Evolutionary conservation across 1,140 invertebrate species (phyloP).

Genomic region (Dreissena rostriformis): DNA sequence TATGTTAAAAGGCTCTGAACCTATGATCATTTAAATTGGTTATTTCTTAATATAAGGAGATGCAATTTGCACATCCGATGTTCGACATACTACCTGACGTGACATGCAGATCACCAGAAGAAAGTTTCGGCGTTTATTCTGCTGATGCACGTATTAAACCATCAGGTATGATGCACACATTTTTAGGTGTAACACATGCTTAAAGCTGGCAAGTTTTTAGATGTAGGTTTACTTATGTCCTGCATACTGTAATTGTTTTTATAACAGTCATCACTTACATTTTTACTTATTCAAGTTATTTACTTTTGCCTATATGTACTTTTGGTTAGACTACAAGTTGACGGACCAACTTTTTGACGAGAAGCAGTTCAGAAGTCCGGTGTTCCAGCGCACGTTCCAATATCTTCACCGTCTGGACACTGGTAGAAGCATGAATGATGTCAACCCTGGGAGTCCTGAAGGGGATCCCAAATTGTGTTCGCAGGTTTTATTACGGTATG

Average conservation of each 20-base stretch:
- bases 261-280: neutral
- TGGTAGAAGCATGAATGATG: conserved; percentile 30
- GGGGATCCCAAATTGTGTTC: conserved; percentile 49
- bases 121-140: conserved; percentile 59
- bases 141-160: neutral
- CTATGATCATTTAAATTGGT: too few species aligned
- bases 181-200: neutral
- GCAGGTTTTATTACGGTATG: conserved; percentile 54
- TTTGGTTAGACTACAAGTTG: conserved; percentile 5
- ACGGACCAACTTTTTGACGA: conserved; percentile 73
- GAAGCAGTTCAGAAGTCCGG: conserved; percentile 68
- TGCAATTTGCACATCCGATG: conserved; percentile 60
- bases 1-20: too few species aligned
- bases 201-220: neutral
- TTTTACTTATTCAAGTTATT: neutral
- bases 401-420: conserved; percentile 64
- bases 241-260: neutral
- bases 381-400: conserved; percentile 75
- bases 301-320: neutral
- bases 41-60: neutral
- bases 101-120: conserved; percentile 67
- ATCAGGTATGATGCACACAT: neutral
- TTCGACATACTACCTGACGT: conserved; percentile 64
- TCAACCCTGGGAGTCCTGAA: conserved; percentile 44
- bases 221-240: neutral